Evolutionary conservation across 2,888 invertebrate species (phyloP), one percentile per base, ranked within the genome.

Genomic region (Lampropteryx suffumata): DNA sequence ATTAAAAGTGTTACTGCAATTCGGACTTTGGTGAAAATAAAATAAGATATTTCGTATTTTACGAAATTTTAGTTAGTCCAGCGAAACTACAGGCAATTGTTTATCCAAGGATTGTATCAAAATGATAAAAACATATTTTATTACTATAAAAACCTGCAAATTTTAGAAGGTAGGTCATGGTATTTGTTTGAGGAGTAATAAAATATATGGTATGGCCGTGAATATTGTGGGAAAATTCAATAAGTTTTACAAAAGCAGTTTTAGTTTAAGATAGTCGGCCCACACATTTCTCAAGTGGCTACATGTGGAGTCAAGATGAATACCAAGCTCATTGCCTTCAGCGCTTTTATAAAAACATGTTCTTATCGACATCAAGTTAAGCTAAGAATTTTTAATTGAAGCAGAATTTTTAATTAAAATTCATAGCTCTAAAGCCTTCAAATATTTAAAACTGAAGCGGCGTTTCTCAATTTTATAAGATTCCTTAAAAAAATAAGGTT

Each of bases 221-320:
- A n/a, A n/a, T n/a, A n/a, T n/a, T 12, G 4, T 17, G 21, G 34
- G 30, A 32, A 29, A 48, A 47, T 45, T 30, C 34, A 30, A 40
- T 37, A 26, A 30, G 27, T 17, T 26, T 17, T 30, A 45, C 9
- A 17, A 14, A 24, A 45, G 35, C 13, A 28, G 8, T 46, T 13
- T 32, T 32, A 39, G 6, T 3, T 10, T 8, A 26, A 34, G 26
- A 39, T 41, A 42, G 37, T 32, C 53, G 7, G 4, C 11, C 44
- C 35, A 52, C 46, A 37, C 40, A 37, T 50, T 42, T 54, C 53
- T 65, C 55, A 64, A 69, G 66, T 62, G 60, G 58, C 13, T 61
- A 66, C 73, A 74, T 64, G 49, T 74, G 75, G 66, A 50, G 35
- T 47, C 62, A 69, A 62, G 46, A 64, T 68, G 66, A 65, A 64